Evolutionary conservation across 92 coral and sea anemone species (phyloP).

Genomic region (Phenganax subtilis): DNA sequence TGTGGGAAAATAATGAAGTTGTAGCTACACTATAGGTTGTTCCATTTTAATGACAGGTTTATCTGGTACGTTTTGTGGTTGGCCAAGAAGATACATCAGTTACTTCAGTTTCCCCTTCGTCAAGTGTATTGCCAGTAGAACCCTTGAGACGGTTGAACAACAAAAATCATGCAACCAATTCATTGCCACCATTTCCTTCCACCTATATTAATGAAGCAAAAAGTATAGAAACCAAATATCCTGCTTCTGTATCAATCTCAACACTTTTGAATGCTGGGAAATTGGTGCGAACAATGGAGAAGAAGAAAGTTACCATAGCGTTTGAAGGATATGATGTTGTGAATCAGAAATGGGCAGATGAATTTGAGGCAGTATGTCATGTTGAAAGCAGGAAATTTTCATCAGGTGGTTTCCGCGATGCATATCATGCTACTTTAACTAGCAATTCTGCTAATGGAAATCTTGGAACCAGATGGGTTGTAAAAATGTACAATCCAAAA

Average conservation of each 20-base stretch:
- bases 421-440: constrained; percentile 31
- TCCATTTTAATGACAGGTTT: too few species aligned
- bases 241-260: constrained; percentile 49
- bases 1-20: too few species aligned
- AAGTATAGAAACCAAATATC: constrained; percentile 38
- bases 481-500: constrained; percentile 46
- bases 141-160: too few species aligned
- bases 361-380: constrained; percentile 37
- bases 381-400: constrained; percentile 56
- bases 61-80: too few species aligned
- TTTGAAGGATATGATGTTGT: constrained; percentile 59
- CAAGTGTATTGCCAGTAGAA: too few species aligned
- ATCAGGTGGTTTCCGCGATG: constrained; percentile 54
- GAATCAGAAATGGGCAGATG: constrained; percentile 53
- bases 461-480: constrained; percentile 44
- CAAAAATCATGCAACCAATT: too few species aligned
- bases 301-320: constrained; percentile 38
- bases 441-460: constrained; percentile 2
- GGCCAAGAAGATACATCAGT: too few species aligned
- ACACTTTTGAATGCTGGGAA: constrained; percentile 33
- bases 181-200: too few species aligned
- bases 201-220: too few species aligned
- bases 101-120: too few species aligned
- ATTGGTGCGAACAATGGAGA: constrained; percentile 28
- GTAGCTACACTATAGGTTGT: too few species aligned